phyloP scores from a whole-genome alignment of 2,113 vertebrate species.

The Cyprinodon tularosa region DNA sequence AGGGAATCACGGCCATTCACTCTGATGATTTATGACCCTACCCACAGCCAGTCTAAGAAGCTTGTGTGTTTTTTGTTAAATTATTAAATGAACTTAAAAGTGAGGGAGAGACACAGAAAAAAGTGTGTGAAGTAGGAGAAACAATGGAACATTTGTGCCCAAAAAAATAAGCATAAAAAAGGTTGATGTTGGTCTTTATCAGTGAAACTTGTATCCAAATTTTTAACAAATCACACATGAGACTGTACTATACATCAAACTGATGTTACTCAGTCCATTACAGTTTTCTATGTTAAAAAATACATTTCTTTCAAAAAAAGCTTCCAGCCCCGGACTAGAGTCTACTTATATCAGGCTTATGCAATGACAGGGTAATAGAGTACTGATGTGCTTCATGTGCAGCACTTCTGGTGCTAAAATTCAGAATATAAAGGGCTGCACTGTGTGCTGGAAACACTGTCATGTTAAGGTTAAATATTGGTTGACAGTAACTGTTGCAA shows the following conservation, averaged over 20 bases:
- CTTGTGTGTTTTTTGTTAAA: constrained; percentile 19
- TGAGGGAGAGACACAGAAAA: background rate
- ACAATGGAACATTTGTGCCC: constrained; percentile 1
- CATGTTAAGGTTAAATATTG: too few relatives aligned
- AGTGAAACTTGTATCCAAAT: background rate
- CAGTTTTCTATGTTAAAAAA: background rate
- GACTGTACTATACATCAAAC: background rate
- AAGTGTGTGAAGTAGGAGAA: background rate
- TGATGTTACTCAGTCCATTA: background rate
- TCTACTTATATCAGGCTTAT: too few relatives aligned
- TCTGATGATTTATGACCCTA: constrained; percentile 76
- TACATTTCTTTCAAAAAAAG: background rate
- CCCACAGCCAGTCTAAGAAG: constrained; percentile 51
- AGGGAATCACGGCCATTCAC: constrained; percentile 61
- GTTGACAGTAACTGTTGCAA: too few relatives aligned
- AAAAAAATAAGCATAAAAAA: background rate
- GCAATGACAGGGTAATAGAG: too few relatives aligned
- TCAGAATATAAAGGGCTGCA: too few relatives aligned
- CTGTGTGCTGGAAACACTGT: too few relatives aligned
- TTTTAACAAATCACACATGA: background rate
- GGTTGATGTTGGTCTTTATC: constrained; percentile 7
- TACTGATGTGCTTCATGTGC: too few relatives aligned
- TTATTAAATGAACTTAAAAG: constrained; percentile 2
- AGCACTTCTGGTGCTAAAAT: too few relatives aligned
- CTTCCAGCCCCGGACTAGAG: too few relatives aligned